Evolutionary conservation across 1,140 invertebrate genomes (phyloP).

Genomic region (Drosophila nannoptera): DNA sequence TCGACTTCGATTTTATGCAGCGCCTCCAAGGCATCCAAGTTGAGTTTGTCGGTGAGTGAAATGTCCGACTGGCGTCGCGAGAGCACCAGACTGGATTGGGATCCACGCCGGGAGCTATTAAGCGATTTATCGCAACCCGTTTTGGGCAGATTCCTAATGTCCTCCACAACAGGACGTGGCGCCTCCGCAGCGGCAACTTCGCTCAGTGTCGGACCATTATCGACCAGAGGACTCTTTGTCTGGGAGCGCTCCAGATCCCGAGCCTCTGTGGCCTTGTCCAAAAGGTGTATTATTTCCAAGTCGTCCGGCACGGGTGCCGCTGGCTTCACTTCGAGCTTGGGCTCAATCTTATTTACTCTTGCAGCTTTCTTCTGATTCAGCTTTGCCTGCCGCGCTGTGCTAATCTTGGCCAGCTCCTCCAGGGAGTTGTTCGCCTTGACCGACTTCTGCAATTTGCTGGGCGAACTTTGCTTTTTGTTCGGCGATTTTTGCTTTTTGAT

Average conservation of each 20-base stretch:
- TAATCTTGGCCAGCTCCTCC: slow-evolving; percentile 58
- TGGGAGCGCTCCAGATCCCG: slow-evolving; percentile 57
- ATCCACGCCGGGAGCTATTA: slow-evolving; percentile 63
- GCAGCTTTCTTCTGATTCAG: slow-evolving; percentile 30
- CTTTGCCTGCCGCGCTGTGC: slow-evolving; percentile 52
- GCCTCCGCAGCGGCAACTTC: slow-evolving; percentile 1
- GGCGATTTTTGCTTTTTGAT: slow-evolving; percentile 63
- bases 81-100: slow-evolving; percentile 56
- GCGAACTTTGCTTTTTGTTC: slow-evolving; percentile 55
- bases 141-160: slow-evolving; percentile 71
- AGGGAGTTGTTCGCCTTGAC: slow-evolving; percentile 55
- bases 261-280: slow-evolving; percentile 58
- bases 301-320: slow-evolving; percentile 61
- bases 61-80: slow-evolving; percentile 57
- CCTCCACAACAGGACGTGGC: slow-evolving; percentile 48
- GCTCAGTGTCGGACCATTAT: not conserved
- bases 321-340: slow-evolving; percentile 24
- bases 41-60: slow-evolving; percentile 54
- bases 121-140: slow-evolving; percentile 72
- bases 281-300: slow-evolving; percentile 63
- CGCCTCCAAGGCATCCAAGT: slow-evolving; percentile 50
- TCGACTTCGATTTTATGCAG: slow-evolving; percentile 42
- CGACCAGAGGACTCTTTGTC: slow-evolving; percentile 59
- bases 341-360: slow-evolving; percentile 14
- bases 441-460: slow-evolving; percentile 38